Evolutionary conservation across 2,113 vertebrate species (phyloP).

Genomic region (Calcarius ornatus): DNA sequence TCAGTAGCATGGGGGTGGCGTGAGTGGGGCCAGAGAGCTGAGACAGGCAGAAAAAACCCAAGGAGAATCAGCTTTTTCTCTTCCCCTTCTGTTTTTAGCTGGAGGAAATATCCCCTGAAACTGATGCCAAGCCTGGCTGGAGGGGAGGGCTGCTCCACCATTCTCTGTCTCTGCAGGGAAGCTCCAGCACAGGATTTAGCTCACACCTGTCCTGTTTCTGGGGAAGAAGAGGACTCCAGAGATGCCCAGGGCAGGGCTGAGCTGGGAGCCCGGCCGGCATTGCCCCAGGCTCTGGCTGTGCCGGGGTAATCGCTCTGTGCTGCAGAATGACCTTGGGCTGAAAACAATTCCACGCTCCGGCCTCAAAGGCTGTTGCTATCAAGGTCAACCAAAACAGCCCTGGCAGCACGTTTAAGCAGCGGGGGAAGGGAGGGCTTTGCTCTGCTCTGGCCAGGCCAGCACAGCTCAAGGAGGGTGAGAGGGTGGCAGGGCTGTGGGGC

Average conservation of each 20-base stretch:
- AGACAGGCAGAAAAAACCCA: not conserved
- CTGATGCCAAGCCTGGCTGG: not conserved
- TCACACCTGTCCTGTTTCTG: not conserved
- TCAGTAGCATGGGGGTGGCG: not conserved
- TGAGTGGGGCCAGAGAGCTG: not conserved
- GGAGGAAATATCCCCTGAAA: constrained; percentile 14
- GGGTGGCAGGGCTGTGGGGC: not conserved
- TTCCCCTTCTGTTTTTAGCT: constrained; percentile 45
- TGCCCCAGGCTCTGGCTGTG: not conserved
- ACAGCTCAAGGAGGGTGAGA: not conserved
- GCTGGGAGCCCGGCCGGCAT: not conserved
- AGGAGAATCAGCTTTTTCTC: constrained; percentile 37
- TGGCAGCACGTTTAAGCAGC: not conserved
- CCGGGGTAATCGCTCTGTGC: not conserved
- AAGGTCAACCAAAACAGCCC: constrained; percentile 19
- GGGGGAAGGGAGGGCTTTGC: constrained; percentile 31
- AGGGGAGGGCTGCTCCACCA: not conserved
- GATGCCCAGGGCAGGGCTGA: not conserved
- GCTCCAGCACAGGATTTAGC: not conserved
- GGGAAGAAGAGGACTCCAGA: not conserved
- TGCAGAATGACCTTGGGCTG: not conserved
- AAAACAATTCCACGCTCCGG: not conserved
- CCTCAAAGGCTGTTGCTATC: not conserved
- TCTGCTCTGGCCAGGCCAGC: fast-evolving
- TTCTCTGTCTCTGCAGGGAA: not conserved